These are phyloP conservation scores for Sphenodon punctatus DNA, from an alignment of 2,797 vertebrate species.

Conservation along the genomic window DNA sequence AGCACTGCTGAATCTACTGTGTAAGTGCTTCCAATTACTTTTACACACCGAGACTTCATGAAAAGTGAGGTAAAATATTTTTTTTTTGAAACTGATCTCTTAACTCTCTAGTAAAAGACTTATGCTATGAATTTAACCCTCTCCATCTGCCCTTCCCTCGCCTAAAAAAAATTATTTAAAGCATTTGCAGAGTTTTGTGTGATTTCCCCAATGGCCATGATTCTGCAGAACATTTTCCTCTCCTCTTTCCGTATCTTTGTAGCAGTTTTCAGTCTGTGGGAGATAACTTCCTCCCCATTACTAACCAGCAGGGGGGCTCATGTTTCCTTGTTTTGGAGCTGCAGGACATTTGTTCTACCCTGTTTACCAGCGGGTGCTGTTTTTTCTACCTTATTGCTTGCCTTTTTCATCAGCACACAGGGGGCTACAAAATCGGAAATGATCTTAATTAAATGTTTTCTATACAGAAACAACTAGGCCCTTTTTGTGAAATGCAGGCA, in stretches of 20 bases:
- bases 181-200: no score
- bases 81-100: background rate
- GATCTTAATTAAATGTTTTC: constrained; percentile 81
- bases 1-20: background rate
- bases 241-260: background rate
- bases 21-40: background rate
- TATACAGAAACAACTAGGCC: constrained; percentile 59
- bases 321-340: constrained; percentile 40
- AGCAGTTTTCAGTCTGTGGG: background rate
- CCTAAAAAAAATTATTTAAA: no score
- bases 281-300: constrained; percentile 41
- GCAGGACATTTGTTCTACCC: constrained; percentile 54
- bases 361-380: constrained; percentile 47
- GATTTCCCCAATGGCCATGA: background rate
- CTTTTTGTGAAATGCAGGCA: constrained; percentile 59
- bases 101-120: background rate
- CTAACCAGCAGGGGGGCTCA: constrained; percentile 23
- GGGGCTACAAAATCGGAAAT: constrained; percentile 72
- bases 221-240: background rate
- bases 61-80: background rate
- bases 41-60: no score
- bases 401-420: constrained; percentile 57
- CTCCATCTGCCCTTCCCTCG: background rate
- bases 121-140: background rate
- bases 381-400: constrained; percentile 27